These are phyloP conservation scores for Melanotaenia maccullochi DNA, from an alignment of 2,797 vertebrate genomes.

Conservation along the genomic window DNA sequence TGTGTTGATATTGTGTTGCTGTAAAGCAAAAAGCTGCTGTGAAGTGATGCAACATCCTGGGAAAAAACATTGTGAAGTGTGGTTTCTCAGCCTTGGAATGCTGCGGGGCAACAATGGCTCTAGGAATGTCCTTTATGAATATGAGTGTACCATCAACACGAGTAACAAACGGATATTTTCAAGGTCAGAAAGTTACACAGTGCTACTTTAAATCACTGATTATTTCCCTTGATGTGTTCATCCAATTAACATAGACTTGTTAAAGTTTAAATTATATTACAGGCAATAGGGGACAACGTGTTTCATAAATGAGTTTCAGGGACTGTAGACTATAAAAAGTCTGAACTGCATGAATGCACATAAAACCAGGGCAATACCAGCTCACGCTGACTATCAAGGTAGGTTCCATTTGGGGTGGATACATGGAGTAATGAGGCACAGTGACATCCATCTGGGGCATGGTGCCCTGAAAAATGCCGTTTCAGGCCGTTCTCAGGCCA, in stretches of 20 bases:
- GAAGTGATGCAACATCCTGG: too few species aligned
- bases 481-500: conserved; percentile 14
- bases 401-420: conserved; percentile 4
- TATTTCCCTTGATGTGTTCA: background rate
- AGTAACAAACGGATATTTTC: too few species aligned
- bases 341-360: background rate
- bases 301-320: background rate
- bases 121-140: too few species aligned
- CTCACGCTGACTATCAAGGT: background rate
- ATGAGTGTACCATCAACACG: too few species aligned
- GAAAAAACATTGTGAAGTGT: too few species aligned
- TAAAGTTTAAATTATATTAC: background rate
- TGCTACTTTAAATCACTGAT: background rate
- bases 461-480: conserved; percentile 41
- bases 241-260: background rate
- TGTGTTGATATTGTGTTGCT: too few species aligned
- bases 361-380: background rate
- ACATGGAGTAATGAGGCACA: conserved; percentile 23
- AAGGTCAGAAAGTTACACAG: too few species aligned
- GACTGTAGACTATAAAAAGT: background rate
- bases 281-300: background rate
- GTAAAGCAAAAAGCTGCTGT: too few species aligned
- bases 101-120: too few species aligned
- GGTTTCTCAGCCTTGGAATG: too few species aligned
- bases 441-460: conserved; percentile 49